Evolutionary conservation across 2,888 invertebrate species (phyloP).

Genomic region (Ectropis crepuscularia): DNA sequence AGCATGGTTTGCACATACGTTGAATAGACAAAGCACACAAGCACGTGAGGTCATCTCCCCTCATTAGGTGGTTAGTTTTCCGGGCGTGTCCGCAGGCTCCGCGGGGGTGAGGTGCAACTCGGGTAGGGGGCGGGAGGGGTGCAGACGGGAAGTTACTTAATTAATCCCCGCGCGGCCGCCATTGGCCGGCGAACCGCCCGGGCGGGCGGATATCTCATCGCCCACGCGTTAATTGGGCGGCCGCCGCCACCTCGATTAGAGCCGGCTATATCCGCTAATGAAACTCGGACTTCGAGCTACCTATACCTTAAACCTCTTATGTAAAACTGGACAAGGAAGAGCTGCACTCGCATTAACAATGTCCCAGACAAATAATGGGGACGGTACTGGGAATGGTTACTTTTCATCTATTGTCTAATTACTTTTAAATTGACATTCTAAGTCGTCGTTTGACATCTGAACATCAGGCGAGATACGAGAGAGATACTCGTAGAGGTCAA

Average conservation of each 20-base stretch:
- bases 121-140: conserved; percentile 54
- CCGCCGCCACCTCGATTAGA: conserved; percentile 69
- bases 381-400: no score
- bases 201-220: conserved; percentile 77
- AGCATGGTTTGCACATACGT: conserved; percentile 72
- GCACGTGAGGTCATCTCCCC: conserved; percentile 84
- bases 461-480: no score
- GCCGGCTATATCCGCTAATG: conserved; percentile 70
- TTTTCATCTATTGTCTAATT: no score
- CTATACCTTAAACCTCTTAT: conserved; percentile 38
- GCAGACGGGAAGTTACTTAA: conserved; percentile 82
- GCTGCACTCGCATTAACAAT: no score
- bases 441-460: no score
- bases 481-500: no score
- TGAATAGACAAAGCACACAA: conserved; percentile 79
- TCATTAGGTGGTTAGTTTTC: conserved; percentile 85
- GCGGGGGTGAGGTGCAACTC: conserved; percentile 58
- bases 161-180: conserved; percentile 83
- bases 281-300: conserved; percentile 62
- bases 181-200: conserved; percentile 76
- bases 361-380: no score
- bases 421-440: no score
- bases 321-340: conserved; percentile 9
- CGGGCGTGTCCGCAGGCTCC: conserved; percentile 84
- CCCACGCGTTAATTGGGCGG: conserved; percentile 84